Evolutionary conservation across 2,888 invertebrate genomes (phyloP), one percentile per base, ranked within the genome.

Genomic region (Xestia sexstrigata): DNA sequence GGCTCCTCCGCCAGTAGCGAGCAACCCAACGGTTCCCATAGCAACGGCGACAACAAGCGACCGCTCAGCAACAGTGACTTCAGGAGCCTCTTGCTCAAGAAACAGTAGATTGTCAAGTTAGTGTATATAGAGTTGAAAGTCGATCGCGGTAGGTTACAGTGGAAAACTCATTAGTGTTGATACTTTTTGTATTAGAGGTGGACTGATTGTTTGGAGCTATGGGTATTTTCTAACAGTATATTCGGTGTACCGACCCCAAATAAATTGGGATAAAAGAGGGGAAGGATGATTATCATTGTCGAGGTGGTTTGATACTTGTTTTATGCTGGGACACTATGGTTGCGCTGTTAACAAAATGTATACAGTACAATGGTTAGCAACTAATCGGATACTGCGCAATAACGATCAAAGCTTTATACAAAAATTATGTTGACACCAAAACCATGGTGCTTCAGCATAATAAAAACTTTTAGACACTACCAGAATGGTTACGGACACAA

Each of bases 1-100:
- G 91, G 91, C 60, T 79, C 79, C 72, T 62, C 77, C 11, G 83
- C 85, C 75, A 91, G 89, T 79, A 91, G 91, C 20, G 88, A 90
- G 35, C 69, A 79, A 3, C 7, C 79, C 20, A 83, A 77, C 65
- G 74, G 85, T 62, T 69, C 66, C 81, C 82, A 81, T 30, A 87
- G 74, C 82, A 89, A 89, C 76, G 90, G 89, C 26, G 90, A 91
- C 17, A 85, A 89, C 45, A 93, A 93, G 66, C 91, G 89, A 73
- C 93, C 95, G 35, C 92, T 97, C 86, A 96, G 93, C 86, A 97
- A 97, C 92, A 95, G 93, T 75, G 97, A 97, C 90, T 97, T 97
- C 85, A 94, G 97, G 88, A 95, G 93, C 83, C 92, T 97, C 95
- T 93, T 97, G 79, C 94, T 97, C 68, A 92, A 94, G 75, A 92